These are phyloP conservation scores for Sebastes baramenuke DNA, from an alignment of 2,797 vertebrate species.

Conservation along the genomic window DNA sequence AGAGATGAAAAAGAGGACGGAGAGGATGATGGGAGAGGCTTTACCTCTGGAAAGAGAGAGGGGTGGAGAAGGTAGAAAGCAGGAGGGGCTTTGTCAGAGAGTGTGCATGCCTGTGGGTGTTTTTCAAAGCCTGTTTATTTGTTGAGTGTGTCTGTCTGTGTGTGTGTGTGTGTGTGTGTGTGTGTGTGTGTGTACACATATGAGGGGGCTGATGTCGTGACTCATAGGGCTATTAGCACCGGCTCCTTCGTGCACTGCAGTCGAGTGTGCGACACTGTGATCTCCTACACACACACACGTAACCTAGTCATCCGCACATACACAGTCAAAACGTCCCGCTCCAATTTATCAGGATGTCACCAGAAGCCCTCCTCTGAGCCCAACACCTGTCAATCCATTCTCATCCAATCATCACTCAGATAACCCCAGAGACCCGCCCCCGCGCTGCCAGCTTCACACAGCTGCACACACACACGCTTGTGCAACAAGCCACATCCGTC, in stretches of 20 bases:
- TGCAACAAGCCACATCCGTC: conserved; percentile 57
- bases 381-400: conserved; percentile 64
- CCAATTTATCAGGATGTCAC: conserved; percentile 45
- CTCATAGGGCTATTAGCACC: conserved; percentile 54
- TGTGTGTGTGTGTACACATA: conserved; percentile 1
- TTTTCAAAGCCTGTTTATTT: conserved; percentile 42
- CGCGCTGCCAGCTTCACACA: conserved; percentile 40
- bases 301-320: neutral
- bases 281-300: conserved; percentile 11
- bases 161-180: conserved; percentile 4
- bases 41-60: conserved; percentile 25
- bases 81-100: conserved; percentile 14
- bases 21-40: conserved; percentile 30
- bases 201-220: conserved; percentile 48
- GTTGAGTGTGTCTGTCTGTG: conserved; percentile 16
- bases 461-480: conserved; percentile 34
- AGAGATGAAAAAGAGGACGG: conserved; percentile 6
- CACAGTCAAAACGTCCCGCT: conserved; percentile 38
- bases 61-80: conserved; percentile 7
- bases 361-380: conserved; percentile 35
- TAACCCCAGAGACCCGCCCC: conserved; percentile 63
- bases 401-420: conserved; percentile 75
- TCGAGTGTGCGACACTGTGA: conserved; percentile 13
- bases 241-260: conserved; percentile 31
- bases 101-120: conserved; percentile 31